Evolutionary conservation across 2,888 invertebrate genomes (phyloP), one percentile per base, ranked within the genome.

Genomic region (Mystacides longicornis): DNA sequence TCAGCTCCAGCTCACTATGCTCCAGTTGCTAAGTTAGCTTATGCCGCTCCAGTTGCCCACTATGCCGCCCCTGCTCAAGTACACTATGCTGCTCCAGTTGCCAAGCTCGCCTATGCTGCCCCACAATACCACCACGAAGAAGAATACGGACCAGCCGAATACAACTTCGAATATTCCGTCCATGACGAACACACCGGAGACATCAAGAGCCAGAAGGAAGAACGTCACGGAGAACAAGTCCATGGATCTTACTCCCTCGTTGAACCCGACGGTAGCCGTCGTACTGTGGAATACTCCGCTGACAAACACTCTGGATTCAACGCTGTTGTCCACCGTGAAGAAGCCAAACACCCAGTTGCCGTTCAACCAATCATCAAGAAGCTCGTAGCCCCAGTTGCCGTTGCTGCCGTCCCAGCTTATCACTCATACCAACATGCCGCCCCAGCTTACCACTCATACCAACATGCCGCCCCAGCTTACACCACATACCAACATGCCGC

Each of bases 161-260:
- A 62, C 60, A 57, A 59, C 55, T 63, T 61, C 53, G 55, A 59
- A 23, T 75, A 76, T 69, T 72, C 74, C 55, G 74, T 76, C 52
- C 72, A 74, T 57, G 76, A 76, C 62, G 64, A 65, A 1, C 71
- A 72, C 64, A 72, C 66, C 64, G 75, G 76, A 2, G 77, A 77
- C 65, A 65, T 74, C 61, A 77, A 77, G 65, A 68, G 74, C 62
- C 76, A 76, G 67, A 69, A 73, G 63, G 77, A 77, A 61, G 64
- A 68, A 49, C 75, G 76, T 61, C 63, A 66, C 59, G 75, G 75
- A 2, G 73, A 77, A 64, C 67, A 64, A 57, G 73, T 76, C 46
- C 73, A 73, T 48, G 76, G 77, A 58, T 73, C 70, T 23, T 76
- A 77, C 69, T 74, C 76, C 4, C 69, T 77, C 16, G 67, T 77